Percentiles rank a stretch among this genome's conserved stretches.
Evolutionary conservation across 2,888 invertebrate species (phyloP).

Genomic region (Lasius fuliginosus): DNA sequence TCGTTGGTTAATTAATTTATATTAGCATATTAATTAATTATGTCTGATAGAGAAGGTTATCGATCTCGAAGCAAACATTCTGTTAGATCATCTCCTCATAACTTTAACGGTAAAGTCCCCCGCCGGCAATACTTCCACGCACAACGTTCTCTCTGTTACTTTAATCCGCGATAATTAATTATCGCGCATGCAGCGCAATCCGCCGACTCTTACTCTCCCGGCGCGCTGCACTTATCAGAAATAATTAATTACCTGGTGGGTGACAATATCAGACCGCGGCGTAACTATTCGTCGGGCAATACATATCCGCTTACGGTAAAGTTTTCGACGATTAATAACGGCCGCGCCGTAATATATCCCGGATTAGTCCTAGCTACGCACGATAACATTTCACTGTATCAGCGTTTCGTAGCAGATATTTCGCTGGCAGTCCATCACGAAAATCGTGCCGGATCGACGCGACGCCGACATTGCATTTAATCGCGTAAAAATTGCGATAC

Average conservation of each 20-base stretch:
- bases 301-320: conserved; percentile 60
- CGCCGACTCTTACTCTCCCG: conserved; percentile 60
- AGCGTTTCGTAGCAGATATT: conserved; percentile 27
- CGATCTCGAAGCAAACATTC: conserved; percentile 12
- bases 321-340: conserved; percentile 71
- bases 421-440: conserved; percentile 21
- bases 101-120: conserved; percentile 10
- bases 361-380: conserved; percentile 37
- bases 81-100: background rate
- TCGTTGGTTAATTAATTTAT: conserved; percentile 7
- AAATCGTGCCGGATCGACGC: conserved; percentile 10
- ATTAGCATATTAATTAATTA: background rate
- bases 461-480: background rate
- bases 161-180: conserved; percentile 75
- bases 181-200: conserved; percentile 59
- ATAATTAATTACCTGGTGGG: conserved; percentile 70
- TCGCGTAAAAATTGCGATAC: conserved; percentile 17
- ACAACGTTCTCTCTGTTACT: conserved; percentile 53
- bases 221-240: conserved; percentile 68
- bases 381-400: conserved; percentile 32
- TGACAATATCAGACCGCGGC: conserved; percentile 66
- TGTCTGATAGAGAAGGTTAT: background rate
- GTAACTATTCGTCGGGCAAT: conserved; percentile 60
- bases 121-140: background rate
- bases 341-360: conserved; percentile 40